These are phyloP conservation scores for Drosophila sechellia DNA, from an alignment of 1,140 invertebrate genomes.

Conservation along the genomic window DNA sequence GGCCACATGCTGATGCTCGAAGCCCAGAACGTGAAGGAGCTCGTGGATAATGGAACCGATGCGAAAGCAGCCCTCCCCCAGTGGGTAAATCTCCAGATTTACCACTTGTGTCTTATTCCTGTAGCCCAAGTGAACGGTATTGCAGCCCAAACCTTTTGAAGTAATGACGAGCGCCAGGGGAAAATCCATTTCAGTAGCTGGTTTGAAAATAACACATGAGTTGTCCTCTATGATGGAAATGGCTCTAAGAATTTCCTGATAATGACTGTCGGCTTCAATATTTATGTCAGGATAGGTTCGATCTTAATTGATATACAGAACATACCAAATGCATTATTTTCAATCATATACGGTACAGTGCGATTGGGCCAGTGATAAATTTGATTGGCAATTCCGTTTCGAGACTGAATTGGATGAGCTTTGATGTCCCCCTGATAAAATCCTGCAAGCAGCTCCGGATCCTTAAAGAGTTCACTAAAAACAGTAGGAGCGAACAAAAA, in stretches of 20 bases:
- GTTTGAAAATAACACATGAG: constrained; percentile 37
- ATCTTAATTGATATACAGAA: background rate
- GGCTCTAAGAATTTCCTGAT: constrained; percentile 3
- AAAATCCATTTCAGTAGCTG: background rate
- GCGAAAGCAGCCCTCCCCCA: constrained; percentile 85
- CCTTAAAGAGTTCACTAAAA: background rate
- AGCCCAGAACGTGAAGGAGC: constrained; percentile 87
- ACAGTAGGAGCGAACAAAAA: background rate
- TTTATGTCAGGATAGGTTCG: background rate
- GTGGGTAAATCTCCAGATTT: constrained; percentile 84
- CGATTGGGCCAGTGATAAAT: constrained; percentile 87
- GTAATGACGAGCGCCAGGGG: constrained; percentile 24
- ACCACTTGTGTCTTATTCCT: constrained; percentile 84
- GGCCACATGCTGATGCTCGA: constrained; percentile 87
- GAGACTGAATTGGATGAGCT: fast-evolving
- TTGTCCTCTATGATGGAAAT: constrained; percentile 9
- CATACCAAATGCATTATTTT: constrained; percentile 64
- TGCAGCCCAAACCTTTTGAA: constrained; percentile 72
- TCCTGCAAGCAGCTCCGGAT: constrained; percentile 29
- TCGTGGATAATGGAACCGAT: constrained; percentile 88
- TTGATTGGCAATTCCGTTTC: constrained; percentile 86
- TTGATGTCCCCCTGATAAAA: constrained; percentile 52
- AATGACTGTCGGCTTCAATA: constrained; percentile 10
- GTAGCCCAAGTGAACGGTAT: constrained; percentile 85
- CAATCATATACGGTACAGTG: constrained; percentile 87